Base-by-base conservation (phyloP, 2,797 vertebrate genomes). In the Eremophila alpestris region DNA sequence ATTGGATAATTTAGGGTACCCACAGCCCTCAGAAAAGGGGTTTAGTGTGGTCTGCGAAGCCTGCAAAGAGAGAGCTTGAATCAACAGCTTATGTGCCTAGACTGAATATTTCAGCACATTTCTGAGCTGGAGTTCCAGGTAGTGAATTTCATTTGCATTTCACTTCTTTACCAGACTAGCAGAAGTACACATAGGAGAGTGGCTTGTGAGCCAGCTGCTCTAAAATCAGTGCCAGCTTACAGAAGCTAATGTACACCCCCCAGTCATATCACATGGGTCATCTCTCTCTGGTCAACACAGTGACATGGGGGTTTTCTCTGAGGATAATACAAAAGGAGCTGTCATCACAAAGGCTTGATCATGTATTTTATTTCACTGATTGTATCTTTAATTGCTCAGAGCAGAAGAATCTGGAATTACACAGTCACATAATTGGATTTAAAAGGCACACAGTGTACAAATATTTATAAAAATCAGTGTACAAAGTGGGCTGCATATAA, bases 361-460 rank as follows among this genome's bases (percentile, higher is more conserved):
- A 55, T 54, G 20, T 59, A 58, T 75, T 96, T 95, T 93, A 87
- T 91, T 95, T 9, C 48, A 91, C 26, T 86, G 73, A 95, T 92
- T 92, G 69, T 59, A 73, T 48, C 89, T 87, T 93, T 92, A 90
- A 71, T 91, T 80, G 30, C 55, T 96, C 83, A 58, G 80, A 92
- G 45, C 55, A 63, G 46, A 87, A 73, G 58, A 93, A 75, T 59
- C 68, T 85, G 63, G 54, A 85, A 74, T 77, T 81, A 73, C 60
- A 77, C 4, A 63, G 77, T 86, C 54, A 83, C 85, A 85, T 95
- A 94, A 96, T 74, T 93, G n/a, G 62, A 94, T 92, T 92, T 97
- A 93, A 90, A 84, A 94, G 95, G 79, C 91, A 97, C 55, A 91
- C 80, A 40, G 8, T 80, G 75, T 94, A 90, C 76, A 95, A 87